Conservation (phyloP, 2,113 vertebrate species). For the Leptocoma aspasia region DNA sequence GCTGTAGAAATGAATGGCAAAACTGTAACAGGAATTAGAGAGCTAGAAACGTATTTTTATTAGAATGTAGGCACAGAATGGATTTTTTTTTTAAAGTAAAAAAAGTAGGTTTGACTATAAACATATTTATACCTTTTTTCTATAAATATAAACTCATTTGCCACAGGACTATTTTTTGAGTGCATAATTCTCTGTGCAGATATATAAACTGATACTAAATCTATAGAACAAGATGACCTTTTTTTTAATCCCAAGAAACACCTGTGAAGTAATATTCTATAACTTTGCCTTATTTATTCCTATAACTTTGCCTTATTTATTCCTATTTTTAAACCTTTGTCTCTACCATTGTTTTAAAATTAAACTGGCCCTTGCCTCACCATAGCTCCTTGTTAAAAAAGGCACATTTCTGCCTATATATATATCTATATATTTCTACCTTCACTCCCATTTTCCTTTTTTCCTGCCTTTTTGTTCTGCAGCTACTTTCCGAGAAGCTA, state of each 20-base stretch:
- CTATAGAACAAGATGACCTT: background rate
- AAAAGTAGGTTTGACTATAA: background rate
- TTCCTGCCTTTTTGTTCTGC: background rate
- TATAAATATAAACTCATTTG: background rate
- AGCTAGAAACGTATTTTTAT: background rate
- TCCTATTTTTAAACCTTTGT: background rate
- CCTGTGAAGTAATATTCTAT: background rate
- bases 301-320: background rate
- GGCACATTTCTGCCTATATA: background rate
- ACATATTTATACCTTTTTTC: background rate
- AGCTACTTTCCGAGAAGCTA: background rate
- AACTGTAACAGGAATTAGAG: background rate
- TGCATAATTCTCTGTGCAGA: background rate
- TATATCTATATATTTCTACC: no score
- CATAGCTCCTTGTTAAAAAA: background rate
- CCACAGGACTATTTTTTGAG: background rate
- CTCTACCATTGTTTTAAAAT: background rate
- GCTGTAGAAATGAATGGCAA: background rate
- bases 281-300: background rate
- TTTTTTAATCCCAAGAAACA: background rate
- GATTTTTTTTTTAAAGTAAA: background rate
- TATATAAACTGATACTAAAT: background rate
- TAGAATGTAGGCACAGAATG: background rate
- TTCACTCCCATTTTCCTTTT: background rate
- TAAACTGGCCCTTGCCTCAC: background rate